phyloP scores from a whole-genome alignment of 2,113 vertebrate genomes.

The Apistogramma diplotaenia region DNA sequence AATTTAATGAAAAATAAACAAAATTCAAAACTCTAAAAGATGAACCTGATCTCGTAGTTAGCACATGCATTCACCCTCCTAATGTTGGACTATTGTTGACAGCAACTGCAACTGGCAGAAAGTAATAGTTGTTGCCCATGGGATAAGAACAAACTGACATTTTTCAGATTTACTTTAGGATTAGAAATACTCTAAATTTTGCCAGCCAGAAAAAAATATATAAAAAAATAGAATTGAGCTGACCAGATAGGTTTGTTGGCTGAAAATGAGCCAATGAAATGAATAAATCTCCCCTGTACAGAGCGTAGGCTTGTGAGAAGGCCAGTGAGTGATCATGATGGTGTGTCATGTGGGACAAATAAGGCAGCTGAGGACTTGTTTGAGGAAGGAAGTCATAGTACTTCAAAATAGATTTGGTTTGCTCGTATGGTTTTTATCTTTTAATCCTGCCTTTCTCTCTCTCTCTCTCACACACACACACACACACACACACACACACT shows the following conservation, averaged over 20 bases:
- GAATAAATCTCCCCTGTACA: constrained; percentile 8
- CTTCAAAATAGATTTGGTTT: constrained; percentile 53
- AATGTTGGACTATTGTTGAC: neutral
- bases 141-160: neutral
- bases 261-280: constrained; percentile 11
- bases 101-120: neutral
- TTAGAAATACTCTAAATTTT: neutral
- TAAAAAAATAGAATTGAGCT: neutral
- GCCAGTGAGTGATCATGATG: constrained; percentile 20
- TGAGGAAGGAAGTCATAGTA: constrained; percentile 55
- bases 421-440: constrained; percentile 48
- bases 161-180: neutral
- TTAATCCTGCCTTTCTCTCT: constrained; percentile 19
- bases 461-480: neutral
- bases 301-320: constrained; percentile 1
- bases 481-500: neutral
- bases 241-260: neutral
- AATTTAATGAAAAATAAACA: neutral
- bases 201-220: neutral
- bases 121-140: neutral
- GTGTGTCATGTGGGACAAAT: constrained; percentile 37
- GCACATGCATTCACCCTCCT: neutral
- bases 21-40: neutral
- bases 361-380: constrained; percentile 22
- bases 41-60: neutral